These are phyloP conservation scores for Tyria jacobaeae DNA, from an alignment of 2,888 invertebrate genomes.

Conservation along the genomic window DNA sequence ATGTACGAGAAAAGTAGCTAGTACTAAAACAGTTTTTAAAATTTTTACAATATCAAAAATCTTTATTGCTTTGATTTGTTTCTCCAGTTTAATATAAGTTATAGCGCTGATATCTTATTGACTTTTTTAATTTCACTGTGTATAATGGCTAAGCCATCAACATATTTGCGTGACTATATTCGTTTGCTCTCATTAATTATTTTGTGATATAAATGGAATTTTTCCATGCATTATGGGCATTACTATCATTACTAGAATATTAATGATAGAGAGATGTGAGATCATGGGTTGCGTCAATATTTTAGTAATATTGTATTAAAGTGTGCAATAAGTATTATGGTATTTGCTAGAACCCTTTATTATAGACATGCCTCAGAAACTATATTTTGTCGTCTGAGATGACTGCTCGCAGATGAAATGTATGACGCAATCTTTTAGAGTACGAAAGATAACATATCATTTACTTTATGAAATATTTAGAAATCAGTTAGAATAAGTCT, in stretches of 20 bases:
- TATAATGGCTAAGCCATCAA: too few relatives aligned
- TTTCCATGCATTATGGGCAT: constrained; percentile 14
- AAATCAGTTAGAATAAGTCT: too few relatives aligned
- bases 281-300: constrained; percentile 39
- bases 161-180: neutral
- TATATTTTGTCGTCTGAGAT: neutral
- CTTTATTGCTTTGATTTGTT: too few relatives aligned
- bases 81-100: too few relatives aligned
- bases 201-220: constrained; percentile 16
- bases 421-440: neutral
- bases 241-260: constrained; percentile 40
- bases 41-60: too few relatives aligned
- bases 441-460: too few relatives aligned
- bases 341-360: neutral
- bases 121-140: too few relatives aligned
- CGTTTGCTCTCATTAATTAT: constrained; percentile 13
- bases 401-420: neutral
- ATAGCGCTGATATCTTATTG: too few relatives aligned
- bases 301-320: constrained; percentile 7
- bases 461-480: too few relatives aligned
- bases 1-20: too few relatives aligned
- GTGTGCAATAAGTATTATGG: neutral
- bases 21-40: too few relatives aligned
- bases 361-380: neutral
- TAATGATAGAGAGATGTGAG: constrained; percentile 44